Evolutionary conservation across 2,888 invertebrate species (phyloP), one percentile per base, ranked within the genome.

Genomic region (Leucozona laternaria): DNA sequence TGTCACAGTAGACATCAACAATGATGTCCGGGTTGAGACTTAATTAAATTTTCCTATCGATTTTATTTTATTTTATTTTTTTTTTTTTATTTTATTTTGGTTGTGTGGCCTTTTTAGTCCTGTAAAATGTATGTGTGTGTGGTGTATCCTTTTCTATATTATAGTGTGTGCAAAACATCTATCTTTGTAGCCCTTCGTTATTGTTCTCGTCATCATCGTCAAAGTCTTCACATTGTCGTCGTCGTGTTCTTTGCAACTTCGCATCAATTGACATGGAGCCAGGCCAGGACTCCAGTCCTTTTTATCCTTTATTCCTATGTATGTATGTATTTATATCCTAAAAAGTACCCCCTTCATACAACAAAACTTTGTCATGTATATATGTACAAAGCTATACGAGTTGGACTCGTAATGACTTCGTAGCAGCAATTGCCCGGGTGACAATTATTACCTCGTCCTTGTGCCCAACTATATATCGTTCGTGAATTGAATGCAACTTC

Each of bases 1-100:
- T 83, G 87, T 83, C 87, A 83, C 83, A 82, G 87, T 83, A 82
- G 76, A 87, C 87, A 87, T 82, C 87, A 82, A 82, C 79, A 87
- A 79, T 87, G 82, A 82, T 82, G 83, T 79, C 87, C 87, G 82
- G 87, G 82, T 87, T 87, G 82, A 79, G 82, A 87, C 82, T 87
- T 87, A 87, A 87, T 87, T 87, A 87, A 87, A 82, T 87, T 87
- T 82, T 83, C 87, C 68, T 79, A 82, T 86, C 82, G 86, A 82
- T 86, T 86, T 86, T 86, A 22, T 78, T 57, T 77, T 76, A 37
- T 53, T 72, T 76, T 75, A 13, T 50, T 50, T 31, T 60, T 34
- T 20, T 50, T 43, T 53, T 43, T 15, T 53, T 31, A 1, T 28
- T 31, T 1, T 31, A 31, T 31, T 45, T 25, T 25, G 13, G 22